Conservation (phyloP, 1,140 invertebrate species). For the Hyphantria cunea region DNA sequence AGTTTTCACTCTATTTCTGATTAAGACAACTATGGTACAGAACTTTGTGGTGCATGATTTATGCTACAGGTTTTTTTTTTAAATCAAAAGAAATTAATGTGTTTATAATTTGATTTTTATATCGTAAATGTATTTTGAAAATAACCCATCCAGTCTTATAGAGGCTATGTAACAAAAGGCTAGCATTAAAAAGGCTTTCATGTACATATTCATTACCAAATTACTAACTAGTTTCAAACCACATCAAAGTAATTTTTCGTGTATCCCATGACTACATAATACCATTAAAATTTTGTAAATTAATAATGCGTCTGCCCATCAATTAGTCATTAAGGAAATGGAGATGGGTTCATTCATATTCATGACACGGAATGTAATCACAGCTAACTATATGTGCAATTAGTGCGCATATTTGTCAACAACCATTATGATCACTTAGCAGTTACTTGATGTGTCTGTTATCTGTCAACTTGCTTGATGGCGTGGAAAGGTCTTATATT, state of each 20-base stretch:
- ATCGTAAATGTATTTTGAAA: too few species aligned
- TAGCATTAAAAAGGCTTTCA: too few species aligned
- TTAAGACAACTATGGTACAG: not conserved
- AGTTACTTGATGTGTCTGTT: conserved; percentile 5
- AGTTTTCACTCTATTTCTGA: not conserved
- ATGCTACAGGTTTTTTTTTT: too few species aligned
- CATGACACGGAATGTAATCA: conserved; percentile 40
- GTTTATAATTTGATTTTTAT: too few species aligned
- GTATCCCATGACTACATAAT: too few species aligned
- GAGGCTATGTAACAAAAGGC: too few species aligned
- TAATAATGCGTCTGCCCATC: conserved; percentile 2
- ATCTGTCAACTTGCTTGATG: conserved; percentile 4
- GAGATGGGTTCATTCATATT: conserved; percentile 38
- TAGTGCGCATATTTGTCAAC: conserved; percentile 30
- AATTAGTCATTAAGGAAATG: conserved; percentile 38
- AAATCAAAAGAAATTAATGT: too few species aligned
- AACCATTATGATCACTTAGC: conserved; percentile 3
- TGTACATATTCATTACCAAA: too few species aligned
- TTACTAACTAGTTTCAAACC: too few species aligned
- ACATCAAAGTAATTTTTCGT: too few species aligned
- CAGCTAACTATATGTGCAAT: conserved; percentile 31
- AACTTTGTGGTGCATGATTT: not conserved
- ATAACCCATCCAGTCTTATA: too few species aligned
- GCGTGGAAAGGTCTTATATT: not conserved
- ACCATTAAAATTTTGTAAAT: not conserved